Conservation (phyloP, 2,888 invertebrate genomes). For the Sussaba pulchella region DNA sequence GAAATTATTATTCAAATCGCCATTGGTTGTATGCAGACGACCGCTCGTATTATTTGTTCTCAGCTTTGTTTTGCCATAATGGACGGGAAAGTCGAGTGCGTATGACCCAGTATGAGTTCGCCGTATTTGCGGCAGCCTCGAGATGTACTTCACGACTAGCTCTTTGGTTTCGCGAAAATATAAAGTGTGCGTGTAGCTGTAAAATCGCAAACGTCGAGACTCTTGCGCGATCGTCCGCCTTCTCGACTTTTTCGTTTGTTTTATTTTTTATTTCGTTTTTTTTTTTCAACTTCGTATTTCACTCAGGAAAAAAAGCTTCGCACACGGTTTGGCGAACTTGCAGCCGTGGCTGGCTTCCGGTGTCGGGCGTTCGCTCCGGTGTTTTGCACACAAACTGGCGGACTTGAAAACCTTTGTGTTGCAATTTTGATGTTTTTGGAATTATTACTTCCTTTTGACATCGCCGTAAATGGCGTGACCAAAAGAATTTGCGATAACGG, state of each 20-base stretch:
- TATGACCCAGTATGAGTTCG: conserved; percentile 48
- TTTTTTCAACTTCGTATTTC: conserved; percentile 1
- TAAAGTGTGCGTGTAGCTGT: conserved; percentile 6
- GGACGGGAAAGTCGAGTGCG: conserved; percentile 61
- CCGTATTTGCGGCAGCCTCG: conserved; percentile 8
- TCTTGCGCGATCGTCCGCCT: conserved; percentile 25
- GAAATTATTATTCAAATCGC: conserved; percentile 4
- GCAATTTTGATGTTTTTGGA: neutral
- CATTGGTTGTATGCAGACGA: conserved; percentile 10
- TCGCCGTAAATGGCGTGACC: neutral
- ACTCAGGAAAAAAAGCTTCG: conserved; percentile 30
- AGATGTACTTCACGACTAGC: neutral
- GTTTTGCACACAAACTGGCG: neutral
- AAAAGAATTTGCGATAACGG: neutral
- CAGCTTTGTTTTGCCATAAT: conserved; percentile 55
- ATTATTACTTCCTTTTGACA: neutral
- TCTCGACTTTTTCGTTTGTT: conserved; percentile 13
- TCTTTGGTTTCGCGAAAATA: neutral
- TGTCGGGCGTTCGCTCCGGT: conserved; percentile 21
- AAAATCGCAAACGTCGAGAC: conserved; percentile 31
- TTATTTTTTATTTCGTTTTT: neutral
- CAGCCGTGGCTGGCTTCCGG: conserved; percentile 52
- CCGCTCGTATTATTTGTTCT: conserved; percentile 53
- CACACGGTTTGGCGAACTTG: conserved; percentile 26
- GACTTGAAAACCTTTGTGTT: neutral